Percentiles rank a stretch among this genome's conserved stretches.
phyloP scores from a whole-genome alignment of 2,888 invertebrate genomes.

The Leptinotarsa juncta region DNA sequence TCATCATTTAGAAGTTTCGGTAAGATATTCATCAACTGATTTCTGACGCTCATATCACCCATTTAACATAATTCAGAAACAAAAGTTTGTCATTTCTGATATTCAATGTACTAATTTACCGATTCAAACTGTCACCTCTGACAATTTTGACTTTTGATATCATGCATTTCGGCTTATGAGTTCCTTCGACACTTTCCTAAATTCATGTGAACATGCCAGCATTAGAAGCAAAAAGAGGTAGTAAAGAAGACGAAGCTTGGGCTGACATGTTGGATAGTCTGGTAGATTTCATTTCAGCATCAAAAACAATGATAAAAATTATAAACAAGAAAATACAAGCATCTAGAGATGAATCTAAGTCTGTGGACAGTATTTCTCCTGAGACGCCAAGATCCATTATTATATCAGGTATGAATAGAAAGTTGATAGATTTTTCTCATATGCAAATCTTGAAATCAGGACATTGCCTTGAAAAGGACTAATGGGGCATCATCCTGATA shows the following conservation, averaged over 20 bases:
- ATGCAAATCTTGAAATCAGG: no score
- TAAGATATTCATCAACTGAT: no score
- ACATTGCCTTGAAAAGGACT: no score
- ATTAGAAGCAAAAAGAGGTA: neutral
- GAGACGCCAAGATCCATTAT: neutral
- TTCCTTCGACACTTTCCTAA: neutral
- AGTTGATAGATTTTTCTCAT: neutral
- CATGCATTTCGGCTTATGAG: neutral
- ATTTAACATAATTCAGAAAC: no score
- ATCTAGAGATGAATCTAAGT: slow-evolving; percentile 12
- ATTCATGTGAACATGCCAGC: slow-evolving; percentile 9
- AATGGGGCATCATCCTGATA: no score
- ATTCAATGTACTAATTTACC: neutral
- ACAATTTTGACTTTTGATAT: neutral
- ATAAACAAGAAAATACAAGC: slow-evolving; percentile 32
- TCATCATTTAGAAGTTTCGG: no score
- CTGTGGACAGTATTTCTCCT: neutral
- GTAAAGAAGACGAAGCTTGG: slow-evolving; percentile 37
- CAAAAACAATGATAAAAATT: slow-evolving; percentile 37
- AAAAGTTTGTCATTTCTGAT: neutral
- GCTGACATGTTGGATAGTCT: slow-evolving; percentile 43
- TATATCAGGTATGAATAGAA: neutral
- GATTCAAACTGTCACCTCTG: neutral
- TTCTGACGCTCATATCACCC: no score
- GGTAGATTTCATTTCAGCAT: slow-evolving; percentile 43